Evolutionary conservation across 2,888 invertebrate genomes (phyloP), one percentile per base, ranked within the genome.

Genomic region (Eristalis pertinax): DNA sequence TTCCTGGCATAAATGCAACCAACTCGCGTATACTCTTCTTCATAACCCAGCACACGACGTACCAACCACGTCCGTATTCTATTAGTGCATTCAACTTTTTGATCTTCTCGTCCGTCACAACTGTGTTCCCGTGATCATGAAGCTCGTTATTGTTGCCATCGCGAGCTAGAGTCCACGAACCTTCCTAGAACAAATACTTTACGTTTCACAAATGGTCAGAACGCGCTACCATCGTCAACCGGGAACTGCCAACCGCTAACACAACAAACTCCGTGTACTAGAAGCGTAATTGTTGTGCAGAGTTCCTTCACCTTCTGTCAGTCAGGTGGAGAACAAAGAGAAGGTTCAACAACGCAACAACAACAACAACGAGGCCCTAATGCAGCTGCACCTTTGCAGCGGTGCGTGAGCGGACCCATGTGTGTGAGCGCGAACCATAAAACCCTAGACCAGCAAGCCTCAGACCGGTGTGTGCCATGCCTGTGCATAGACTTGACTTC

Each of bases 301-400:
- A 84, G 87, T 84, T 87, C 87, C 87, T 87, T 87, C 72, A 87
- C 87, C 87, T 87, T 87, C 76, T 79, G 72, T 80, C 79, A 87
- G 87, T 87, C 87, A 87, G 87, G 87, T 87, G 87, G 64, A 84
- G 87, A 87, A 87, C 84, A 87, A 87, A 87, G 76, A 65, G 56
- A 78, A 75, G 73, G 41, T 43, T 77, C 10, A 63, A 86, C 32
- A 10, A 67, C 50, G 11, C 35, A 68, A 29, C 68, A 50, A 78
- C 78, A 50, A 78, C 78, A 86, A 38, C 63, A 68, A 65, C 69
- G 4, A 38, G 72, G 58, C 56, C 68, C 70, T 64, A 43, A 65
- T 84, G 87, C 87, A 87, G 87, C 87, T 87, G 87, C 86, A 84
- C 74, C 75, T 78, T 77, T 70, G 73, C 83, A 78, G 24, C 76